These are phyloP conservation scores for Drosophila borborema DNA, from an alignment of 2,888 invertebrate species.

Conservation along the genomic window DNA sequence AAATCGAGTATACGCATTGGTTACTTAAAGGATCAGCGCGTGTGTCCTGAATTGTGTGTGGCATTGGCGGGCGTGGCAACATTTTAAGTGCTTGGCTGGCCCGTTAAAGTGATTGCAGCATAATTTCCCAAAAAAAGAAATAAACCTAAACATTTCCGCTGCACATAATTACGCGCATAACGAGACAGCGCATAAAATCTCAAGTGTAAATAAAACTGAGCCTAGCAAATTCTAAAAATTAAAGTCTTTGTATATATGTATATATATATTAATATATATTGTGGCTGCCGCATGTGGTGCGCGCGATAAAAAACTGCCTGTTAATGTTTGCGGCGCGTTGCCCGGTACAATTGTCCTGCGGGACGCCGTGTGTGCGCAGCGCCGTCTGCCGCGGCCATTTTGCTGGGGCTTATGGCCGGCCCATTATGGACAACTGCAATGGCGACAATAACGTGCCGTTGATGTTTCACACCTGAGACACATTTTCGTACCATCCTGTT, in stretches of 20 bases:
- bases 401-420: slow-evolving; percentile 62
- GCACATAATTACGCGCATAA: slow-evolving; percentile 55
- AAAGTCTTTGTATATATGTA: not conserved
- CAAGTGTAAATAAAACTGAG: slow-evolving; percentile 43
- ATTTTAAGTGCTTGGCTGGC: slow-evolving; percentile 47
- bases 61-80: slow-evolving; percentile 19
- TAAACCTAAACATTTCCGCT: slow-evolving; percentile 57
- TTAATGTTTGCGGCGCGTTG: slow-evolving; percentile 62
- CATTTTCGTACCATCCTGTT: slow-evolving; percentile 25
- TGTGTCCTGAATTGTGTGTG: slow-evolving; percentile 6
- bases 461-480: slow-evolving; percentile 79
- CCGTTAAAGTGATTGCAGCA: slow-evolving; percentile 66
- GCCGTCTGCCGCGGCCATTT: slow-evolving; percentile 30
- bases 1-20: slow-evolving; percentile 77
- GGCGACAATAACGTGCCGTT: slow-evolving; percentile 73
- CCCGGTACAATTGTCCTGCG: slow-evolving; percentile 65
- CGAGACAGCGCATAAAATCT: slow-evolving; percentile 33
- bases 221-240: slow-evolving; percentile 41
- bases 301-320: slow-evolving; percentile 66
- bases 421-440: slow-evolving; percentile 79
- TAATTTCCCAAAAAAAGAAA: slow-evolving; percentile 35
- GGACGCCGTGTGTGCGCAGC: slow-evolving; percentile 18
- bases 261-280: slow-evolving; percentile 27
- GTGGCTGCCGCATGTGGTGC: slow-evolving; percentile 40
- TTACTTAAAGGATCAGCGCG: slow-evolving; percentile 69